These are phyloP conservation scores for Archilochus colubris DNA, from an alignment of 2,113 vertebrate species.

Conservation along the genomic window DNA sequence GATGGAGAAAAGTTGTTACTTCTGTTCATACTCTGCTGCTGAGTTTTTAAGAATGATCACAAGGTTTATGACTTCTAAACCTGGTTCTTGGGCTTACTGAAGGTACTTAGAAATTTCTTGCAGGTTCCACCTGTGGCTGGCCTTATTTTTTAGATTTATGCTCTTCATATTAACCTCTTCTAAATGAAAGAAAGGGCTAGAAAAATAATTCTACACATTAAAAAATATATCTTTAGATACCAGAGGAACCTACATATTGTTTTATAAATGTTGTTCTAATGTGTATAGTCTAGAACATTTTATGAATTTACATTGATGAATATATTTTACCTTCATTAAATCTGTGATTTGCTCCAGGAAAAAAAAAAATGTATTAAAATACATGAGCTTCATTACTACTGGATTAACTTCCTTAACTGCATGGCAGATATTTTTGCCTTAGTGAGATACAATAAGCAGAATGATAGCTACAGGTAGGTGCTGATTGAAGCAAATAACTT, in stretches of 20 bases:
- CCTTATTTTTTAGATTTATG: background rate
- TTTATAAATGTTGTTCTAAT: background rate
- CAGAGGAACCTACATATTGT: background rate
- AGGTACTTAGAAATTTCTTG: background rate
- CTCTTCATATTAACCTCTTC: background rate
- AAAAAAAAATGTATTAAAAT: background rate
- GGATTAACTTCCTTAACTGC: constrained; percentile 79
- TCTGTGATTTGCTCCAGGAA: background rate
- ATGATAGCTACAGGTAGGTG: constrained; percentile 94
- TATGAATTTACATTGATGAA: background rate
- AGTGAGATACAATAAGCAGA: constrained; percentile 95
- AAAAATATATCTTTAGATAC: background rate
- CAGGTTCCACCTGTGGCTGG: background rate
- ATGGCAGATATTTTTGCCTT: constrained; percentile 98
- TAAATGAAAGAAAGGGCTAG: background rate
- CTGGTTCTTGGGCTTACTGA: background rate
- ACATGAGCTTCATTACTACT: background rate
- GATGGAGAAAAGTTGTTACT: background rate
- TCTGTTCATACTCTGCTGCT: background rate
- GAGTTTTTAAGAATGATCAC: background rate
- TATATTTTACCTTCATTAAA: background rate
- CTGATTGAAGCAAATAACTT: background rate
- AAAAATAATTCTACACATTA: background rate
- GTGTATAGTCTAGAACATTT: background rate
- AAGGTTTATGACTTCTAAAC: background rate